A percentile compares a stretch with the other conserved stretches of the same genome.
These are phyloP conservation scores for Neodiprion pinetum DNA, from an alignment of 1,140 invertebrate genomes.

Conservation along the genomic window DNA sequence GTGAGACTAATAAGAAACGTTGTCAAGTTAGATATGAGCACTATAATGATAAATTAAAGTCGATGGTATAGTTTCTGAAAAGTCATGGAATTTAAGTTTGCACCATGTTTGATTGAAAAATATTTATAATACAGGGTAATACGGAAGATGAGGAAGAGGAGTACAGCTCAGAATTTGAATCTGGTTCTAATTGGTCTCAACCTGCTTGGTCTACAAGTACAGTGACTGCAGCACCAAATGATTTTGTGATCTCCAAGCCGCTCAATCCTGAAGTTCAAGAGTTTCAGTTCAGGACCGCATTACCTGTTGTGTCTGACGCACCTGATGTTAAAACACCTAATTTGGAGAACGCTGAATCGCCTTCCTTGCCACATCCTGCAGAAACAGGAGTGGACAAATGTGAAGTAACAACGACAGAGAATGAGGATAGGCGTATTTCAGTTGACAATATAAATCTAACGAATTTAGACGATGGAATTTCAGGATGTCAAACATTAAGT, in stretches of 20 bases:
- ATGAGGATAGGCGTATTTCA: neutral
- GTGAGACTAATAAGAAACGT: too few species aligned
- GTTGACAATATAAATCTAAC: neutral
- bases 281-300: slow-evolving; percentile 34
- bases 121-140: slow-evolving; percentile 35
- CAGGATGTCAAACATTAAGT: neutral
- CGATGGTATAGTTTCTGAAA: too few species aligned
- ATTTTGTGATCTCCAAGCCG: slow-evolving; percentile 36
- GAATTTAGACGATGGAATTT: neutral
- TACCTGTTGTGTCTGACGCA: neutral
- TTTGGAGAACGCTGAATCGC: neutral
- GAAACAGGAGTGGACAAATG: neutral
- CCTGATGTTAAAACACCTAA: neutral
- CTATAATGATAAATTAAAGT: too few species aligned
- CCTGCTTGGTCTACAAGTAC: slow-evolving; percentile 26
- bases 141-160: slow-evolving; percentile 47
- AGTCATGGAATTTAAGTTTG: neutral
- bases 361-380: neutral
- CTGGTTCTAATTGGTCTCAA: slow-evolving; percentile 34
- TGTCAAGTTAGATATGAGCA: too few species aligned
- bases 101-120: neutral
- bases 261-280: slow-evolving; percentile 59
- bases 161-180: slow-evolving; percentile 53
- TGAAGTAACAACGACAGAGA: neutral
- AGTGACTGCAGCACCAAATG: slow-evolving; percentile 8